Conservation (phyloP, 2,113 vertebrate genomes). For the Cyprichromis sp. region DNA sequence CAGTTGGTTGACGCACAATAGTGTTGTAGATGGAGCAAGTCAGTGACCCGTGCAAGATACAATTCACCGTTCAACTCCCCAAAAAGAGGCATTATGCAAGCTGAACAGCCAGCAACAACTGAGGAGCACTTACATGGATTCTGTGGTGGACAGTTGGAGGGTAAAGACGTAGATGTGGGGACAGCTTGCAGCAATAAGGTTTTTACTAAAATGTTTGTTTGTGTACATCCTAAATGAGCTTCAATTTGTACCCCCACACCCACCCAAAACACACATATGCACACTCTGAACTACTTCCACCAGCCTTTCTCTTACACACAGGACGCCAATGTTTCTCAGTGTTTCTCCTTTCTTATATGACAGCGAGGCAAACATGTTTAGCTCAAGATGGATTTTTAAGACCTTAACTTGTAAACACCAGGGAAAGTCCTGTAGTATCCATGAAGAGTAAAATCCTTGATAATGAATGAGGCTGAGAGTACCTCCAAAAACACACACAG, state of each 20-base stretch:
- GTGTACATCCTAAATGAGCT: not conserved
- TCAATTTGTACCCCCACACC: not conserved
- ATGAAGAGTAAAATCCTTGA: not conserved
- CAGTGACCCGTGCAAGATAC: slow-evolving; percentile 52
- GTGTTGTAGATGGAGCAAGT: slow-evolving; percentile 34
- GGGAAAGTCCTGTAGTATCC: not conserved
- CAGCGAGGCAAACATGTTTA: not conserved
- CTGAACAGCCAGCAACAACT: slow-evolving; percentile 7
- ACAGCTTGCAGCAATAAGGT: not conserved
- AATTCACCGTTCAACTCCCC: slow-evolving; percentile 16
- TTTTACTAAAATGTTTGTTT: not conserved
- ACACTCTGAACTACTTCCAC: not conserved
- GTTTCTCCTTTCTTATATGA: not conserved
- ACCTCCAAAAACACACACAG: not conserved
- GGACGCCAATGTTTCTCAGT: not conserved
- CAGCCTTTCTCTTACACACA: not conserved
- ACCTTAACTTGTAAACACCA: slow-evolving; percentile 10
- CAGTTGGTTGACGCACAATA: slow-evolving; percentile 37
- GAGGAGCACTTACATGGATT: not conserved
- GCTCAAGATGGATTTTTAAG: not conserved
- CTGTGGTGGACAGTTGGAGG: not conserved
- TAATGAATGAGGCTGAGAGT: slow-evolving; percentile 4
- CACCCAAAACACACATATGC: rapidly evolving
- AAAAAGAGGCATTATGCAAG: slow-evolving; percentile 36
- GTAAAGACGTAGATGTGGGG: not conserved